Evolutionary conservation across 37 sponge, comb jelly and placozoan genomes (phyloP).

Genomic region (Halichondria panicea): DNA sequence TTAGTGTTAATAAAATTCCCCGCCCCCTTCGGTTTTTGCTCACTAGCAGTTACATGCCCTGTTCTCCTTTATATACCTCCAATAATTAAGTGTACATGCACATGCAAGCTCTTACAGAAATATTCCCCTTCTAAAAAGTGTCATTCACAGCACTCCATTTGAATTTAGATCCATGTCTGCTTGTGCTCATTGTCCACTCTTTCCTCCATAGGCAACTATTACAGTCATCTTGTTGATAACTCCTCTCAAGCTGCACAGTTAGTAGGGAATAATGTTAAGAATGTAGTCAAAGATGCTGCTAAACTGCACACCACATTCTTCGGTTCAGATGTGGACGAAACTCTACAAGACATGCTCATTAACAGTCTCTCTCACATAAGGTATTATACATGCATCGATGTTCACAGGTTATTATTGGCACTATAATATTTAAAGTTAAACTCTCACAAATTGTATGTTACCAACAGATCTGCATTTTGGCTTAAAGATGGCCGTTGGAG

Average conservation of each 20-base stretch:
- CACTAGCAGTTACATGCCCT: neutral
- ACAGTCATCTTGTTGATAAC: slow-evolving; percentile 15
- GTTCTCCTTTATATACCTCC: neutral
- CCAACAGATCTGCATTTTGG: slow-evolving; percentile 28
- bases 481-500: slow-evolving; percentile 14
- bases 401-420: neutral
- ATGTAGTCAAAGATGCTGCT: neutral
- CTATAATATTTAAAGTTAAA: no score
- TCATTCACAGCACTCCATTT: neutral
- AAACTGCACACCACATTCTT: slow-evolving; percentile 8
- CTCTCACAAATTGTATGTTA: no score
- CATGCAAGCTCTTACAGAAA: no score
- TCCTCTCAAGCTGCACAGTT: neutral
- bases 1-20: no score
- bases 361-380: slow-evolving; percentile 32
- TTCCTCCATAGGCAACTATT: slow-evolving; percentile 5
- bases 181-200: neutral
- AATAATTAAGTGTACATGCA: no score
- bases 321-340: neutral
- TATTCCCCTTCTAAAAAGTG: neutral
- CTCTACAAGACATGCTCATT: slow-evolving; percentile 23
- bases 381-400: neutral
- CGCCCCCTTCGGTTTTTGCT: neutral
- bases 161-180: neutral
- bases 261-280: neutral